Percentiles rank a stretch among this genome's conserved stretches.
Conservation (phyloP, 1,140 invertebrate genomes). For the Camponotus floridanus region DNA sequence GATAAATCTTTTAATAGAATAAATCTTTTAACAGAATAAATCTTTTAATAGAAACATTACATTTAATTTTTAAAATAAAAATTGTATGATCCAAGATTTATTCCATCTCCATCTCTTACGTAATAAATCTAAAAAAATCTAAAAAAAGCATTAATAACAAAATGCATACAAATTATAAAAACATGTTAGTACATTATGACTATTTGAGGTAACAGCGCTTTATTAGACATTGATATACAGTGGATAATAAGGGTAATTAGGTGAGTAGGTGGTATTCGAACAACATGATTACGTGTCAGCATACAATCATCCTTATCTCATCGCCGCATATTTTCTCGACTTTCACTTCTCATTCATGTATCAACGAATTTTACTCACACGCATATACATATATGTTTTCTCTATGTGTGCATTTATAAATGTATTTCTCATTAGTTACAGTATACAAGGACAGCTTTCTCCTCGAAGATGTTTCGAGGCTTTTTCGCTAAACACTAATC, state of each 20-base stretch:
- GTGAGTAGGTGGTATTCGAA: conserved; percentile 73
- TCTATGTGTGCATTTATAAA: conserved; percentile 66
- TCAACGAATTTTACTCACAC: conserved; percentile 62
- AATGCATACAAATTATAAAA: neutral
- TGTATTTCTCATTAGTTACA: conserved; percentile 65
- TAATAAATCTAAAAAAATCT: neutral
- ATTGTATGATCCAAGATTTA: neutral
- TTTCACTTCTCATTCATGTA: conserved; percentile 45
- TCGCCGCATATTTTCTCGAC: conserved; percentile 47
- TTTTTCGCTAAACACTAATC: conserved; percentile 66
- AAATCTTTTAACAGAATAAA: neutral
- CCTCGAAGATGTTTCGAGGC: conserved; percentile 32
- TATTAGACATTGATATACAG: conserved; percentile 87
- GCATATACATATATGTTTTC: conserved; percentile 64
- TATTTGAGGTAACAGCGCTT: conserved; percentile 82
- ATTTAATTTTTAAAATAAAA: neutral
- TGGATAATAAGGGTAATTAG: conserved; percentile 80
- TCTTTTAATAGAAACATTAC: neutral
- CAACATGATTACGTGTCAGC: conserved; percentile 77
- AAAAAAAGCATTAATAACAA: conserved; percentile 27
- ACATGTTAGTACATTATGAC: neutral
- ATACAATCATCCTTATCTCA: conserved; percentile 50
- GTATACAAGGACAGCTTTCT: conserved; percentile 65
- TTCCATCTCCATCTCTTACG: neutral
- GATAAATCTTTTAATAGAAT: neutral